Evolutionary conservation across 2,797 vertebrate species (phyloP), one percentile per base, ranked within the genome.

Genomic region (Lepidocolaptes lacrymiger): DNA sequence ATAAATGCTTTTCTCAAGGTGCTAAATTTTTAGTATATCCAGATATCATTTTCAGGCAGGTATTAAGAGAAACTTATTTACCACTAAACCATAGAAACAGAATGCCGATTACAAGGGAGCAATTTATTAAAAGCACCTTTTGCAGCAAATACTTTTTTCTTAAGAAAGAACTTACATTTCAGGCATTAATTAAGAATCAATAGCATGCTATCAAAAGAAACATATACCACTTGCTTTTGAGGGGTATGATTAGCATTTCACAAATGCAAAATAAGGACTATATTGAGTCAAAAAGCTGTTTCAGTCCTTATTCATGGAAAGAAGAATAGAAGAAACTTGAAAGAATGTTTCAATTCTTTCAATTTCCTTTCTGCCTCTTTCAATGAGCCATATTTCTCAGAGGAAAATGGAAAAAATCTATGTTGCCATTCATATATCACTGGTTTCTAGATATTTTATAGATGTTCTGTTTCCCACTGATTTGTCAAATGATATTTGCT

Each of bases 341-440:
- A 77, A 77, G 59, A 59, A 68, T 4, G 3, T 46, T 71, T 48
- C 13, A 7, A 7, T 72, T 88, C 36, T 17, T 37, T 69, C 34
- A 26, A 30, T 7, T 3, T 43, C 8, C n/a, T 7, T 3, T 43
- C 8, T 0, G 0, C 19, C 20, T 72, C 28, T 85, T 32, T 72
- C 30, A 62, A 16, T 22, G 10, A 88, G 19, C 7, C 34, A 27
- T 43, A 74, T 39, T 77, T 77, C 34, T 46, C 30, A 74, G 19
- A 18, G 14, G 26, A 63, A 88, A 91, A 63, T 28, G 3, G 46
- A 56, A 95, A 64, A 55, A 46, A 30, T 7, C 2, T 37, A 10
- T 52, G 9, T 37, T 55, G 20, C 19, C 8, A n/a, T 41, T 73
- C 63, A 48, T 22, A 23, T 56, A 55, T 81, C 36, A 55, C 15